These are phyloP conservation scores for Teleogryllus occipitalis DNA, from an alignment of 1,140 invertebrate genomes.

Conservation along the genomic window DNA sequence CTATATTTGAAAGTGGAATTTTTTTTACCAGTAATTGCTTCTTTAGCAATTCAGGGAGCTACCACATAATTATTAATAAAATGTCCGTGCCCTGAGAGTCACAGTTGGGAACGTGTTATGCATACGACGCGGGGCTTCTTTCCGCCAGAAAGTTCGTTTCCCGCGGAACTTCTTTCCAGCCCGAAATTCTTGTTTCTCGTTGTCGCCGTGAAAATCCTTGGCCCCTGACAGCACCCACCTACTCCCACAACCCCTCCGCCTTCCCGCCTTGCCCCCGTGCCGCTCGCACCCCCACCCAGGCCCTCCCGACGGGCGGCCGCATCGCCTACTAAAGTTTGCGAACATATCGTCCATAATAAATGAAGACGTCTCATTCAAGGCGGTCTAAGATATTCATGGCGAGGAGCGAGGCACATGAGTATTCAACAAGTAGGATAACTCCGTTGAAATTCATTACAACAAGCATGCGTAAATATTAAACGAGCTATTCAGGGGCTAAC, in stretches of 20 bases:
- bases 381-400: background rate
- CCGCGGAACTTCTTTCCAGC: too few relatives aligned
- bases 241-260: background rate
- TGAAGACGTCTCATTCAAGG: background rate
- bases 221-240: too few relatives aligned
- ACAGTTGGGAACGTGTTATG: too few relatives aligned
- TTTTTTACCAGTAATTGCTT: too few relatives aligned
- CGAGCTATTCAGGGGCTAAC: background rate
- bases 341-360: slow-evolving; percentile 1
- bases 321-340: background rate
- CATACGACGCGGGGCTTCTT: too few relatives aligned
- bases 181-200: too few relatives aligned
- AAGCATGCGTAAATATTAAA: slow-evolving; percentile 5
- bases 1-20: too few relatives aligned
- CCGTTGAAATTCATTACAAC: background rate
- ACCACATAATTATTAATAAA: too few relatives aligned
- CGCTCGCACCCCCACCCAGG: background rate
- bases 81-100: too few relatives aligned
- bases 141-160: too few relatives aligned
- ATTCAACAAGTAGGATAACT: slow-evolving; percentile 5
- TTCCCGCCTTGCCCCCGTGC: background rate
- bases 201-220: too few relatives aligned
- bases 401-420: background rate
- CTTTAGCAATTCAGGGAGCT: too few relatives aligned
- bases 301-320: background rate